These are phyloP conservation scores for Alcis repandata DNA, from an alignment of 2,888 invertebrate species.

Conservation along the genomic window DNA sequence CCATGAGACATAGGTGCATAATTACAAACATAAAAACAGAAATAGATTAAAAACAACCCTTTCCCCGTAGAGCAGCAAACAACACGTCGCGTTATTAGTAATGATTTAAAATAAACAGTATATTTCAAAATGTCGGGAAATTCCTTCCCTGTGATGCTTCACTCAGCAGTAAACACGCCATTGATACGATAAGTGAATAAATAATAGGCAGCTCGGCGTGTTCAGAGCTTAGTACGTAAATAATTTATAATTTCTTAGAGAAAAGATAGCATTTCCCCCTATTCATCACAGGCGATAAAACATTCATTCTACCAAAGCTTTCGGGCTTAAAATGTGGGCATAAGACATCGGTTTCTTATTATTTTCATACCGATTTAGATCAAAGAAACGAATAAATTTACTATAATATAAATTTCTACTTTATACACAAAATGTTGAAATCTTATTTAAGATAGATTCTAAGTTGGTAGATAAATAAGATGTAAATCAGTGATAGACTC, in stretches of 20 bases:
- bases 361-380: not conserved
- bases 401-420: not conserved
- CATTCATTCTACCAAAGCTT: slow-evolving; percentile 53
- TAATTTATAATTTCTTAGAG: slow-evolving; percentile 59
- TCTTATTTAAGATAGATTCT: too few species aligned
- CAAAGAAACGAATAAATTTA: not conserved
- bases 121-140: not conserved
- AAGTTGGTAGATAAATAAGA: too few species aligned
- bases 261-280: slow-evolving; percentile 50
- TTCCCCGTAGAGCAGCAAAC: too few species aligned
- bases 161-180: slow-evolving; percentile 32
- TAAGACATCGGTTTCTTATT: slow-evolving; percentile 21
- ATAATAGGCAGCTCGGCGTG: slow-evolving; percentile 34
- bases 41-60: too few species aligned
- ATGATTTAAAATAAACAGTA: not conserved
- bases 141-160: slow-evolving; percentile 4
- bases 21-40: too few species aligned
- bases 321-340: slow-evolving; percentile 33
- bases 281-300: slow-evolving; percentile 54
- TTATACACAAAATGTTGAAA: too few species aligned
- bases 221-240: slow-evolving; percentile 49
- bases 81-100: too few species aligned
- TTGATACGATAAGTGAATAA: slow-evolving; percentile 48
- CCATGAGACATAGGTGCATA: too few species aligned
- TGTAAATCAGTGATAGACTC: too few species aligned